These are phyloP conservation scores for Synchiropus splendidus DNA, from an alignment of 2,113 vertebrate species.

Conservation along the genomic window DNA sequence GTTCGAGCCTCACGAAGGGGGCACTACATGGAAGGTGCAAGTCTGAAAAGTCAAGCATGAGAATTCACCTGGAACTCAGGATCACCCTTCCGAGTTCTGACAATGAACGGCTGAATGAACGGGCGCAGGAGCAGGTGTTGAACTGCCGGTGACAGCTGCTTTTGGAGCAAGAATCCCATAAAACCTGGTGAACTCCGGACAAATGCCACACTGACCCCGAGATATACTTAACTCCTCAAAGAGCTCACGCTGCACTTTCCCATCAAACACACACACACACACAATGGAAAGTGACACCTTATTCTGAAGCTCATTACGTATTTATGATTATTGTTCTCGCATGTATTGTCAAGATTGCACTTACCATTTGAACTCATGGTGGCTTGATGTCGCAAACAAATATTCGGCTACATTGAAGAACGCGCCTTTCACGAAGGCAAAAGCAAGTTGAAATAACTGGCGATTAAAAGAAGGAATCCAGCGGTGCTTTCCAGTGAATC, in stretches of 20 bases:
- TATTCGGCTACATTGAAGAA: no score
- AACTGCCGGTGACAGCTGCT: slow-evolving; percentile 26
- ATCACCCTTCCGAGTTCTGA: no score
- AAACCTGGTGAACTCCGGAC: slow-evolving; percentile 22
- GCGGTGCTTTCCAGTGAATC: slow-evolving; percentile 8
- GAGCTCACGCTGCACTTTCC: no score
- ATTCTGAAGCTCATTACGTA: no score
- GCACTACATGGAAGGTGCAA: no score
- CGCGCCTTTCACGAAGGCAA: no score
- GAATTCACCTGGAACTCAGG: no score
- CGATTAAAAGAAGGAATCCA: slow-evolving; percentile 7
- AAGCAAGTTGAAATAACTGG: neutral
- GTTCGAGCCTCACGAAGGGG: no score
- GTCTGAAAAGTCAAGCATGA: no score
- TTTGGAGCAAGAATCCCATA: slow-evolving; percentile 27
- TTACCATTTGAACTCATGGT: slow-evolving; percentile 72
- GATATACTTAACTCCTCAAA: slow-evolving; percentile 5
- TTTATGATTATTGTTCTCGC: slow-evolving; percentile 5
- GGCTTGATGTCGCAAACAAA: slow-evolving; percentile 7
- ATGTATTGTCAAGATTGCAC: slow-evolving; percentile 40
- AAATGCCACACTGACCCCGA: slow-evolving; percentile 35
- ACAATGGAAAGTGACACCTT: no score
- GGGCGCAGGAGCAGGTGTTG: slow-evolving; percentile 2
- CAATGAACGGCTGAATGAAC: no score
- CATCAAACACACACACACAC: no score